These are phyloP conservation scores for Hippotragus niger DNA, from an alignment of 2,113 vertebrate genomes.

Conservation along the genomic window DNA sequence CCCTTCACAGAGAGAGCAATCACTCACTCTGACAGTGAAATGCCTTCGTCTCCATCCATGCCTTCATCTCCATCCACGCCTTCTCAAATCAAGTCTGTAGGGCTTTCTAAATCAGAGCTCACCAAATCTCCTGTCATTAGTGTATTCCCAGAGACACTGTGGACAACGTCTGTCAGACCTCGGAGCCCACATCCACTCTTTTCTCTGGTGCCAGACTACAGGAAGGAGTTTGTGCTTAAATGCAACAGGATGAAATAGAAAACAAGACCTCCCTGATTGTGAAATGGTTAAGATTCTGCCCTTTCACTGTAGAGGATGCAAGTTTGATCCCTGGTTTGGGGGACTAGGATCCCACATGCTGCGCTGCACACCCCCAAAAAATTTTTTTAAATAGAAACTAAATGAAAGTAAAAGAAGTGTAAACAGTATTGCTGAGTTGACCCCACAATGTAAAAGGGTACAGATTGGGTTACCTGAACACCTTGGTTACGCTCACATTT, in stretches of 20 bases:
- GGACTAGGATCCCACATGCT: neutral
- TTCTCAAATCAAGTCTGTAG: neutral
- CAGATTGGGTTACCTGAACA: neutral
- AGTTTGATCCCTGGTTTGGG: neutral
- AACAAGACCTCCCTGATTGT: neutral
- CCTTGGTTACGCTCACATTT: neutral
- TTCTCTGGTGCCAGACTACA: neutral
- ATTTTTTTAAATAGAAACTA: neutral
- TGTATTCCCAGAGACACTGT: neutral
- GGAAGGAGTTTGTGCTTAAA: neutral
- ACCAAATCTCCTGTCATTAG: neutral
- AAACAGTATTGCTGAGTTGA: neutral
- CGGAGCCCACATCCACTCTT: neutral
- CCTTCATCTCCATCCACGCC: neutral
- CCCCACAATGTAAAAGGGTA: neutral
- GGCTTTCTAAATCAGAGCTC: neutral
- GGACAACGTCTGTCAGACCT: neutral
- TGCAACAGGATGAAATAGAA: neutral
- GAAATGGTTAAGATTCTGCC: neutral
- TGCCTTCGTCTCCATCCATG: neutral
- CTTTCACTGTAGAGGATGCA: neutral
- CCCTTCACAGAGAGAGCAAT: neutral
- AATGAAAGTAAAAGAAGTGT: neutral
- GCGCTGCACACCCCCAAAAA: fast-evolving
- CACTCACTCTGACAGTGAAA: neutral